Percentiles rank a stretch among this genome's conserved stretches.
Evolutionary conservation across 1,140 invertebrate species (phyloP).

Genomic region (Hylyphantes graminicola): DNA sequence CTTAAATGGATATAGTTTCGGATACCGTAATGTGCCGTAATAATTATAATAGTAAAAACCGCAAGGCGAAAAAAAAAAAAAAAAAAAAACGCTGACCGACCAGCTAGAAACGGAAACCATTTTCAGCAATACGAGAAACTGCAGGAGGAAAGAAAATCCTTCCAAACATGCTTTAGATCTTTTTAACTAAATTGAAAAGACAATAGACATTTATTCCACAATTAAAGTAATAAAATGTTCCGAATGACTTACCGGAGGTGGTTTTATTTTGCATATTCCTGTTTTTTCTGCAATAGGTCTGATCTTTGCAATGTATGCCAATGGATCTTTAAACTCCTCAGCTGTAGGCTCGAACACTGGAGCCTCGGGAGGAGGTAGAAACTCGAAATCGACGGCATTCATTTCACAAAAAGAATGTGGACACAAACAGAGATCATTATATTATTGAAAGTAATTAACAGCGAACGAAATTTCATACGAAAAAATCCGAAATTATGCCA

Average conservation of each 20-base stretch:
- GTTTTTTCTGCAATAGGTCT: slow-evolving; percentile 87
- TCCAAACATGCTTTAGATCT: neutral
- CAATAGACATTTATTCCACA: neutral
- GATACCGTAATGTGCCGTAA: no score
- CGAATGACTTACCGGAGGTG: slow-evolving; percentile 79
- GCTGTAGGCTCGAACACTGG: slow-evolving; percentile 88
- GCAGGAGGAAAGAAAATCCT: neutral
- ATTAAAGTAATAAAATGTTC: neutral
- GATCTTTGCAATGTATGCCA: slow-evolving; percentile 93
- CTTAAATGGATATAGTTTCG: no score
- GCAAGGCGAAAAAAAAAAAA: no score
- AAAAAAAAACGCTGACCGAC: no score
- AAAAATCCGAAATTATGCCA: no score
- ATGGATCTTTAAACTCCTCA: slow-evolving; percentile 93
- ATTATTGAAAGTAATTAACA: neutral
- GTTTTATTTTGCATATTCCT: slow-evolving; percentile 95
- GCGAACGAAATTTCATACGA: no score
- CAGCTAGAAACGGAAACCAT: no score
- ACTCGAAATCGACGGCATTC: slow-evolving; percentile 76
- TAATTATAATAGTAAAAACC: no score
- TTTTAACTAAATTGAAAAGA: neutral
- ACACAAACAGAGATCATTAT: neutral
- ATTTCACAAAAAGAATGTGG: slow-evolving; percentile 41
- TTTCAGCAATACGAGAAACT: no score
- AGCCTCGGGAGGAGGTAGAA: slow-evolving; percentile 85